Percentiles rank a stretch among this genome's conserved stretches.
phyloP scores from a whole-genome alignment of 2,888 invertebrate genomes.

The Pheosia gnoma region DNA sequence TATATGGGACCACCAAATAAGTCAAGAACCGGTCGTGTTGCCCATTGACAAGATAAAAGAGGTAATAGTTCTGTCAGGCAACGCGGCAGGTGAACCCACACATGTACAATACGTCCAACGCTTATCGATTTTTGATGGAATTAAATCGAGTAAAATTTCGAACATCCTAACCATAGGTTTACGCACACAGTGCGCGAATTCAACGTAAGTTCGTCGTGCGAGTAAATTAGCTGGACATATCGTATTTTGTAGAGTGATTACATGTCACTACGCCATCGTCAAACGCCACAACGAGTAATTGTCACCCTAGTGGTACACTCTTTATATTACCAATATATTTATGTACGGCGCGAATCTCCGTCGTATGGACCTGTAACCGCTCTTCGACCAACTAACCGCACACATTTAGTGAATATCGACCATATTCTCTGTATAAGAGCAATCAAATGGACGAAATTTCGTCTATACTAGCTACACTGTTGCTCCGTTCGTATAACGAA shows the following conservation, averaged over 20 bases:
- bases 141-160: too few relatives aligned
- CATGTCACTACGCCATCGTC: not conserved
- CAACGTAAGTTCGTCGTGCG: not conserved
- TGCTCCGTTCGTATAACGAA: too few relatives aligned
- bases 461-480: too few relatives aligned
- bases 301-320: not conserved
- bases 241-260: not conserved
- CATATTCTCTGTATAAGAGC: not conserved
- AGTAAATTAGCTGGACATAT: not conserved
- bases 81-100: slow-evolving; percentile 1
- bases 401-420: not conserved
- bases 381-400: not conserved
- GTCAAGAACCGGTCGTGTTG: not conserved
- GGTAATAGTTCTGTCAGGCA: not conserved
- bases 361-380: not conserved
- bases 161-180: too few relatives aligned
- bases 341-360: not conserved
- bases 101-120: not conserved
- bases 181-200: too few relatives aligned
- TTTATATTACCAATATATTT: not conserved
- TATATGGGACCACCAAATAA: slow-evolving; percentile 2
- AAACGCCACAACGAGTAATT: not conserved
- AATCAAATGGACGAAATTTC: not conserved
- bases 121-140: not conserved
- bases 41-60: not conserved